These are phyloP conservation scores for Echinometra lucunter DNA, from an alignment of 53 echinoderm and acorn worm species.

Conservation along the genomic window DNA sequence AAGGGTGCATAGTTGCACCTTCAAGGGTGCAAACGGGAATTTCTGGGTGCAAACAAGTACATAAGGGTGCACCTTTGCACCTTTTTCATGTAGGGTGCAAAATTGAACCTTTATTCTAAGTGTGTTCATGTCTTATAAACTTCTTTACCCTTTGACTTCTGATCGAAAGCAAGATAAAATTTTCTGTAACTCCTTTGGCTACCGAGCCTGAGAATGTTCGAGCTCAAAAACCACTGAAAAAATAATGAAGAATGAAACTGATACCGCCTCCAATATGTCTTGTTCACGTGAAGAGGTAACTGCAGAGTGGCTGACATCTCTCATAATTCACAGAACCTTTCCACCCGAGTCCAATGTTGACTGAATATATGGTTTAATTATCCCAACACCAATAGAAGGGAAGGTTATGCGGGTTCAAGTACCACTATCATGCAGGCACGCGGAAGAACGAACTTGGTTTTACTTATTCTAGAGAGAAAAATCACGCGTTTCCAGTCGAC, in stretches of 20 bases:
- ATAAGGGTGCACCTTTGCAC: too few relatives aligned
- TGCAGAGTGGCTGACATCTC: background rate
- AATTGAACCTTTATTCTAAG: too few relatives aligned
- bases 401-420: constrained; percentile 10
- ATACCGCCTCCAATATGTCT: background rate
- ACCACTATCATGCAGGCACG: background rate
- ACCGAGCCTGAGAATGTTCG: background rate
- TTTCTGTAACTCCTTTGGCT: background rate
- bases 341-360: constrained; percentile 7
- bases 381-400: background rate
- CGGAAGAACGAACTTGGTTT: constrained; percentile 22
- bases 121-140: too few relatives aligned
- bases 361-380: constrained; percentile 17
- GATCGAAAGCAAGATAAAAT: background rate
- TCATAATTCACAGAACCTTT: background rate
- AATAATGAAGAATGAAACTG: constrained; percentile 14
- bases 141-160: too few relatives aligned
- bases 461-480: background rate
- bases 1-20: too few relatives aligned
- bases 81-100: too few relatives aligned
- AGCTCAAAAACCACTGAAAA: background rate
- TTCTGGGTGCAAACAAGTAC: too few relatives aligned
- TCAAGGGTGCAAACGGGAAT: too few relatives aligned
- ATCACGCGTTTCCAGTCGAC: background rate
- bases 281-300: background rate